Evolutionary conservation across 37 sponge, comb jelly and placozoan genomes (phyloP).

Genomic region (Theonella swinhoei): DNA sequence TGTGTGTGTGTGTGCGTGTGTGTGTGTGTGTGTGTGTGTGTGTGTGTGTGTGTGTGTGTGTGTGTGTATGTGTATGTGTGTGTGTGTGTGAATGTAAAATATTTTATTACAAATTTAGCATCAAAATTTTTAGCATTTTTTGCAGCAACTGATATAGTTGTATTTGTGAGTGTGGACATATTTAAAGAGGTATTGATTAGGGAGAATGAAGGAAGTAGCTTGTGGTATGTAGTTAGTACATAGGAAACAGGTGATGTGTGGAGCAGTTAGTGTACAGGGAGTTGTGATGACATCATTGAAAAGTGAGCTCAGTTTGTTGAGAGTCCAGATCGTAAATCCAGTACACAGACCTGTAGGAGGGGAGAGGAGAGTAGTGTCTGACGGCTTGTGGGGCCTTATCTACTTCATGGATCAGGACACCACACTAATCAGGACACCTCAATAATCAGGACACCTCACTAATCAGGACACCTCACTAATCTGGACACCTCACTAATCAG

Average conservation of each 20-base stretch:
- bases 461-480: too few species aligned
- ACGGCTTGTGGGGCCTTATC: not conserved
- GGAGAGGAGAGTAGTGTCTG: not conserved
- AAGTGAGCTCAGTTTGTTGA: not conserved
- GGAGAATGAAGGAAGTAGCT: not conserved
- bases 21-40: slow-evolving; percentile 24
- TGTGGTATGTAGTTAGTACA: not conserved
- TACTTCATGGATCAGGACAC: too few species aligned
- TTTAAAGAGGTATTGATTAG: not conserved
- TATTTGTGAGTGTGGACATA: slow-evolving; percentile 4
- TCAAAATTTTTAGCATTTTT: not conserved
- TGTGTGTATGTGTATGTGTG: slow-evolving; percentile 11
- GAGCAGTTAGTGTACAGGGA: too few species aligned
- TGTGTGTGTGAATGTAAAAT: not conserved
- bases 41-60: slow-evolving; percentile 22
- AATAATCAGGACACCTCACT: too few species aligned
- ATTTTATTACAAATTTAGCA: not conserved
- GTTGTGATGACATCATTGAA: not conserved
- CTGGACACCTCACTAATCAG: too few species aligned
- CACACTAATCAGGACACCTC: too few species aligned
- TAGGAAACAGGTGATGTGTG: too few species aligned
- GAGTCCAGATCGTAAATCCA: not conserved
- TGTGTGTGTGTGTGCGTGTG: not conserved
- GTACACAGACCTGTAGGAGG: not conserved
- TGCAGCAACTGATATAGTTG: not conserved